phyloP scores from a whole-genome alignment of 2,888 invertebrate genomes.

The Trachelus iudaicus region DNA sequence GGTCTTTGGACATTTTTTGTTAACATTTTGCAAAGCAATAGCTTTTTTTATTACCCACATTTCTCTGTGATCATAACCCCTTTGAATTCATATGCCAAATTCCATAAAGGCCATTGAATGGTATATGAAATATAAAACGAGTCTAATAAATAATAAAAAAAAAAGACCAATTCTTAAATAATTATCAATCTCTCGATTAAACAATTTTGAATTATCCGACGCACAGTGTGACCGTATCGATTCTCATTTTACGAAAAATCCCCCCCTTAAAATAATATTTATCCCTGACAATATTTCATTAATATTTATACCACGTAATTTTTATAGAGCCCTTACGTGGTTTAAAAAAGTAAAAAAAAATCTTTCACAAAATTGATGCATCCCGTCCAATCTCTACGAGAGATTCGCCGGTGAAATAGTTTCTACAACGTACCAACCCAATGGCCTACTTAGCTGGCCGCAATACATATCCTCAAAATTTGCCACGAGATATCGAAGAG shows the following conservation, averaged over 20 bases:
- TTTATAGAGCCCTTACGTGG: neutral
- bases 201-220: too few relatives aligned
- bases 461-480: neutral
- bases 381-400: neutral
- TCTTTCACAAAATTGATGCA: neutral
- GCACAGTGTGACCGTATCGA: too few relatives aligned
- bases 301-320: neutral
- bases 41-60: neutral
- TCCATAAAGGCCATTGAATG: neutral
- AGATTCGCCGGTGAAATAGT: neutral
- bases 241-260: too few relatives aligned
- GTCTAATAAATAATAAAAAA: neutral
- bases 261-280: too few relatives aligned
- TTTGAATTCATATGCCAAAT: neutral
- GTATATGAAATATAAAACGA: neutral
- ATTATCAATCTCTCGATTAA: too few relatives aligned
- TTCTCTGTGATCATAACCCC: neutral
- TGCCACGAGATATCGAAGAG: neutral
- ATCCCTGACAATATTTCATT: too few relatives aligned
- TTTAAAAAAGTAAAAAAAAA: neutral
- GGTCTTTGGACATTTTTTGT: neutral
- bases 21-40: neutral
- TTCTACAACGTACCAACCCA: neutral
- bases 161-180: too few relatives aligned
- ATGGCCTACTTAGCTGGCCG: neutral